A percentile compares a stretch with the other conserved stretches of the same genome.
phyloP scores from a whole-genome alignment of 64 coral and sea anemone species.

The Platygyra sinensis region DNA sequence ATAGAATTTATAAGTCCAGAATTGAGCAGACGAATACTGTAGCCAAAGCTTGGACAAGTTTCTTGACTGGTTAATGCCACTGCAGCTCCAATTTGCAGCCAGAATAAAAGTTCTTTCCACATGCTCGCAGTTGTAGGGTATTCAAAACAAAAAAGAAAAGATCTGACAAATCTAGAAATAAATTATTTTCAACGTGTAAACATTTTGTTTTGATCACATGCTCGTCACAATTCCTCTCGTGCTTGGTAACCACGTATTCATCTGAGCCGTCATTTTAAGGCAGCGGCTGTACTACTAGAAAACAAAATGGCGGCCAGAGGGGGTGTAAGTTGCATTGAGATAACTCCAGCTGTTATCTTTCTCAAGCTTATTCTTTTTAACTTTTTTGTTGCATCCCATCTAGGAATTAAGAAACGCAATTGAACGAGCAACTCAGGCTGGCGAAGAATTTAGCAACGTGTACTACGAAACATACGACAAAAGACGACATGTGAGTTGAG shows the following conservation, averaged over 20 bases:
- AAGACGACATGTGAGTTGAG: conserved; percentile 90
- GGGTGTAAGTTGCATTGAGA: conserved; percentile 23
- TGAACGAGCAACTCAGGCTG: conserved; percentile 72
- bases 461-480: conserved; percentile 94
- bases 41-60: conserved; percentile 4
- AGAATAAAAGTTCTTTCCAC: conserved; percentile 6
- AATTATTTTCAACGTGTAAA: background rate
- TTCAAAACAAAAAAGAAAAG: background rate
- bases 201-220: conserved; percentile 39
- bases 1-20: background rate
- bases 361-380: background rate
- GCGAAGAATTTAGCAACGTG: conserved; percentile 77
- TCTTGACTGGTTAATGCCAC: background rate
- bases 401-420: conserved; percentile 78
- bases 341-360: background rate
- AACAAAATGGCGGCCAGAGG: conserved; percentile 70
- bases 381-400: background rate
- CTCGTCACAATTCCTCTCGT: background rate
- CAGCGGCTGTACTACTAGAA: conserved; percentile 21
- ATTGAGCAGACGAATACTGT: background rate
- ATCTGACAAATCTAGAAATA: background rate
- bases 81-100: background rate
- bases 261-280: conserved; percentile 32
- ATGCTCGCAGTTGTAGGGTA: background rate
- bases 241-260: background rate